phyloP scores from a whole-genome alignment of 2,113 vertebrate species.

The Edolisoma coerulescens region DNA sequence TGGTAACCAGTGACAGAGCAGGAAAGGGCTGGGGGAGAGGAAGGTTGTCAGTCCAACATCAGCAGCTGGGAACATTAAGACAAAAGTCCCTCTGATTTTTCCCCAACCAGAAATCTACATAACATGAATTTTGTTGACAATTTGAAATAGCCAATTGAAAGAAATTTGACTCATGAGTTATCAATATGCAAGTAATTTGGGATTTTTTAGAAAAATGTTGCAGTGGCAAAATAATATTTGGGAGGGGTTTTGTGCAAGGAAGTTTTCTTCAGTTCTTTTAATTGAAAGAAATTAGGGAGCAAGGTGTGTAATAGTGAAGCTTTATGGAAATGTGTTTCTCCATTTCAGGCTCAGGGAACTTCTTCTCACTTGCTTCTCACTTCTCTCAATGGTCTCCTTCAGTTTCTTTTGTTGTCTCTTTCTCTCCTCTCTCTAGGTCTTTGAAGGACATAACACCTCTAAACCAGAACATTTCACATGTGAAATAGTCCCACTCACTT shows the following conservation, averaged over 20 bases:
- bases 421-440: neutral
- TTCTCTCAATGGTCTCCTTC: neutral
- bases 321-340: neutral
- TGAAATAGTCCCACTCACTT: neutral
- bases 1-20: neutral
- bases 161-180: neutral
- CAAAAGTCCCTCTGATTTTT: neutral
- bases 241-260: neutral
- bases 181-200: neutral
- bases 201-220: neutral
- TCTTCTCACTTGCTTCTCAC: neutral
- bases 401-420: neutral
- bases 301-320: neutral
- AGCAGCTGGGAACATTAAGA: neutral
- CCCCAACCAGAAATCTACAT: neutral
- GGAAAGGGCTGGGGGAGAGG: neutral
- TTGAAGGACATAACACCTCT: neutral
- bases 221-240: neutral
- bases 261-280: neutral
- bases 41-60: neutral
- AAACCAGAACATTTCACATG: neutral
- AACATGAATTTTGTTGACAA: neutral
- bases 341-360: neutral
- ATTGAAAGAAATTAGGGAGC: neutral
- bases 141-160: neutral